Evolutionary conservation across 1,140 invertebrate genomes (phyloP).

Genomic region (Tetraneura akinire): DNA sequence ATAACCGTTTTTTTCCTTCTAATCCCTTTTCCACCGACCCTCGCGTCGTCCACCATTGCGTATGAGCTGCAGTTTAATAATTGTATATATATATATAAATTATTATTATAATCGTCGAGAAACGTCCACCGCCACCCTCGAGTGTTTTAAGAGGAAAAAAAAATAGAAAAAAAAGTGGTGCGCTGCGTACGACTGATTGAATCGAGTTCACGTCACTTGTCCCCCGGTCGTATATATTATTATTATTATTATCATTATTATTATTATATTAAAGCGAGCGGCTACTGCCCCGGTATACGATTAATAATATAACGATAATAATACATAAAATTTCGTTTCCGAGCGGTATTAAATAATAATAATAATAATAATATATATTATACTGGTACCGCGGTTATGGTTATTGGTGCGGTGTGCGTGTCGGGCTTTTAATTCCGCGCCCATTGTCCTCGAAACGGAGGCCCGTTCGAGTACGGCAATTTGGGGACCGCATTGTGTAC

Average conservation of each 20-base stretch:
- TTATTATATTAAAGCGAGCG: background rate
- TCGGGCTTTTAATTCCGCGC: constrained; percentile 32
- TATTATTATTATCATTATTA: background rate
- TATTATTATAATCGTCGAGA: no score
- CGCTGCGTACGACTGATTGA: constrained; percentile 30
- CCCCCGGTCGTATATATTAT: background rate
- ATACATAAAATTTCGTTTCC: constrained; percentile 16
- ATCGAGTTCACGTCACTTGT: constrained; percentile 35
- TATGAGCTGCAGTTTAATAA: no score
- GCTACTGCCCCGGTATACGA: background rate
- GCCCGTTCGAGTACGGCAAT: constrained; percentile 39
- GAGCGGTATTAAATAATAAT: background rate
- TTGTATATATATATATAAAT: no score
- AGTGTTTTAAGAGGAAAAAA: background rate
- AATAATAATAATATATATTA: background rate
- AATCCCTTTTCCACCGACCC: background rate
- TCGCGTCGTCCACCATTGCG: no score
- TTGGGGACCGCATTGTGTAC: constrained; percentile 48
- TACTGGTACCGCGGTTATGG: constrained; percentile 13
- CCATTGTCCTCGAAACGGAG: constrained; percentile 11
- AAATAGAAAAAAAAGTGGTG: no score
- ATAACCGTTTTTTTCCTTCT: background rate
- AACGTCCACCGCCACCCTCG: background rate
- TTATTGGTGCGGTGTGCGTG: constrained; percentile 23
- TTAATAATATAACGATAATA: constrained; percentile 28